Conservation (phyloP, 2,888 invertebrate species). For the Idaea dimidiata region DNA sequence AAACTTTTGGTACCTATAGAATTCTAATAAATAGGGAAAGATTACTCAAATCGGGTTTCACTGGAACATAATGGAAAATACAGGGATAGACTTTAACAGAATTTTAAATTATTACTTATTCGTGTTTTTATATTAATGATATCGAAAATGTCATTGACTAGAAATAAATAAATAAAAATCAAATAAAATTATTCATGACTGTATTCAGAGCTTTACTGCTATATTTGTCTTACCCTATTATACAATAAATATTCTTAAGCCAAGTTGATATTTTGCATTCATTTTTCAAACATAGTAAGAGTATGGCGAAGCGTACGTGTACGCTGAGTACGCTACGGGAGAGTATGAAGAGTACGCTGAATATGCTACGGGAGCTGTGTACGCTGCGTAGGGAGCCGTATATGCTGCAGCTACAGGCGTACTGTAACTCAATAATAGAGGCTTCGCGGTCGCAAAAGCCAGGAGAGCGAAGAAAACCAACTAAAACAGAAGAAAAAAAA, state of each 20-base stretch:
- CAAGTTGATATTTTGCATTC: background rate
- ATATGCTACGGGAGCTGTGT: slow-evolving; percentile 58
- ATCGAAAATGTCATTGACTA: background rate
- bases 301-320: slow-evolving; percentile 53
- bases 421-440: slow-evolving; percentile 45
- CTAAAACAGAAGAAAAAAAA: slow-evolving; percentile 46
- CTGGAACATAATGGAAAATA: no score
- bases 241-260: background rate
- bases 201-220: background rate
- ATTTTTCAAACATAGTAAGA: slow-evolving; percentile 43
- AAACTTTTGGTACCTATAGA: no score
- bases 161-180: background rate
- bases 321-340: slow-evolving; percentile 50
- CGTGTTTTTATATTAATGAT: background rate
- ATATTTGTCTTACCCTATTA: background rate
- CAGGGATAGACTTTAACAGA: no score
- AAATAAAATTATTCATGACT: background rate
- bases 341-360: slow-evolving; percentile 51
- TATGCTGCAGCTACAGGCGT: slow-evolving; percentile 50
- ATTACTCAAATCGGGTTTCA: no score
- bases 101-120: no score
- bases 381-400: slow-evolving; percentile 50
- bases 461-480: slow-evolving; percentile 77
- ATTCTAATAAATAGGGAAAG: no score
- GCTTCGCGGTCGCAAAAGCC: slow-evolving; percentile 59